Base-by-base conservation (phyloP, 2,797 vertebrate species). In the Cuculus canorus region DNA sequence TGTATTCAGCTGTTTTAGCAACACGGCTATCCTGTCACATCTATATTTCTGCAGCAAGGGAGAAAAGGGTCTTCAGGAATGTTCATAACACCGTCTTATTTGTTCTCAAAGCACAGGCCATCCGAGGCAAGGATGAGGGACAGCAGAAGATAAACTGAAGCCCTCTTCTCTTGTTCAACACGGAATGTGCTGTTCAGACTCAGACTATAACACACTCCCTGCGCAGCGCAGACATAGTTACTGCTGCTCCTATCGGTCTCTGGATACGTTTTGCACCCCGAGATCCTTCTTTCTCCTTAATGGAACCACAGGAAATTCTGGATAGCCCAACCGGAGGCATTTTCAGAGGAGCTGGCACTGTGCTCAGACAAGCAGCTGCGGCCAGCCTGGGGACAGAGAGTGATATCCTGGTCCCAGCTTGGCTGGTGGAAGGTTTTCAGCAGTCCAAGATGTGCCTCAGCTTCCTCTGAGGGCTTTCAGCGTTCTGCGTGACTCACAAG, bases 181-280 rank as follows among this genome's bases (percentile, higher is more conserved):
- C 0, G 0, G 4, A 10, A 88, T 69, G 16, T 25, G 73, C 60
- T 90, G n/a, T 54, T 39, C 73, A 75, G 54, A 28, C 17, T 52
- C 28, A 17, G 37, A 22, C 4, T 21, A 25, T 14, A 76, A 21
- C 5, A 5, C 11, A 10, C 15, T 6, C 11, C 66, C 50, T 65
- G 45, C 64, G 72, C 72, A 39, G 72, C 61, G 35, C 57, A 66
- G 25, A 16, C 11, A 0, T 41, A 48, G 6, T 1, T 76, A 32
- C n/a, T 83, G 37, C 53, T 3, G 2, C 35, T 87, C 25, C 0
- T 0, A 1, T n/a, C 3, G 0, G 5, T 71, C 56, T 85, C 84
- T 16, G 9, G 28, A 61, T 19, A 52, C 7, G 24, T 66, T 72
- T 79, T 73, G 22, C 59, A 90, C 77, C 77, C 47, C 1, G 2